Percentiles rank a stretch among this genome's conserved stretches.
Conservation (phyloP, 2,113 vertebrate genomes). For the Notothenia rossii region DNA sequence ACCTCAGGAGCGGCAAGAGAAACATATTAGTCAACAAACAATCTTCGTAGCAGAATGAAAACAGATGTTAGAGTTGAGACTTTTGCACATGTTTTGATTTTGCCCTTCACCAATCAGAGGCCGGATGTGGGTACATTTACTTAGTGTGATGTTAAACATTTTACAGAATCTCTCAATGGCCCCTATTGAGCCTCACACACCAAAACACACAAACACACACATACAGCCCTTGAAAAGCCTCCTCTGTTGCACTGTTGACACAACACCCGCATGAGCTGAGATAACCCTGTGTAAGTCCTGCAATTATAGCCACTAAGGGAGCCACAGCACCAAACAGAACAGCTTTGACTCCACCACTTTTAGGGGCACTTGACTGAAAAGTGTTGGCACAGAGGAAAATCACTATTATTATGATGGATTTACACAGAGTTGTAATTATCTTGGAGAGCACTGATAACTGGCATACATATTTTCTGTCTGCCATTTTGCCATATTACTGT, state of each 20-base stretch:
- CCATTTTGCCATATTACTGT: background rate
- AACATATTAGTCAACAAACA: conserved; percentile 27
- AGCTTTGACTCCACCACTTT: conserved; percentile 4
- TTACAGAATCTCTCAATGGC: conserved; percentile 28
- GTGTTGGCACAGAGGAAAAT: conserved; percentile 3
- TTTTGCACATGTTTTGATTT: background rate
- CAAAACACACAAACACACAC: conserved; percentile 18
- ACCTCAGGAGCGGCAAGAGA: background rate
- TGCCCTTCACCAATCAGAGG: conserved; percentile 5
- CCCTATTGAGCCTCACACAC: conserved; percentile 17
- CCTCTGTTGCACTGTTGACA: conserved; percentile 41
- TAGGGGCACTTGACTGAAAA: background rate
- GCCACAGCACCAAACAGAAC: conserved; percentile 8
- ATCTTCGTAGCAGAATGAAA: conserved; percentile 6
- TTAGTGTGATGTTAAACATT: background rate
- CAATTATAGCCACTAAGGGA: conserved; percentile 6
- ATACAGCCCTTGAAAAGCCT: conserved; percentile 43
- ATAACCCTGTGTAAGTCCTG: background rate
- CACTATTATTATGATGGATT: conserved; percentile 17
- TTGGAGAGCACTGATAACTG: background rate
- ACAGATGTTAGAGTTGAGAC: background rate
- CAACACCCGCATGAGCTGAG: conserved; percentile 37
- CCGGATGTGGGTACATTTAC: background rate
- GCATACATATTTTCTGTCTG: background rate
- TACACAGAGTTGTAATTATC: conserved; percentile 18